Conservation (phyloP, 2,113 vertebrate genomes). For the Rhipidura dahli region DNA sequence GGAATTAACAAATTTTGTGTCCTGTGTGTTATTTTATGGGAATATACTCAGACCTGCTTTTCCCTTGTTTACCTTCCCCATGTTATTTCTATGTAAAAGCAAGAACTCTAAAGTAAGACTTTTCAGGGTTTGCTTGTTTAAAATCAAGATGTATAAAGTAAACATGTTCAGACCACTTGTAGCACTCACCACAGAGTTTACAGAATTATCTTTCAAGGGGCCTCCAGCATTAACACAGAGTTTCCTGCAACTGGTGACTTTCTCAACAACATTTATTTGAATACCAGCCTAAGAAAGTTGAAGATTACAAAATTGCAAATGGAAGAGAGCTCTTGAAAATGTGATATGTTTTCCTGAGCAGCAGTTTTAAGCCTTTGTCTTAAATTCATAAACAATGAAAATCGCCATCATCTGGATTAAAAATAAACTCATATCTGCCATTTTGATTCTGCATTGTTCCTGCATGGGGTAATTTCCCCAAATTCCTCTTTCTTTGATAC, state of each 20-base stretch:
- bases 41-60: not conserved
- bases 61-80: not conserved
- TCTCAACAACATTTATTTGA: not conserved
- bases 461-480: not conserved
- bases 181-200: not conserved
- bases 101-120: not conserved
- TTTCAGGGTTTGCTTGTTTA: not conserved
- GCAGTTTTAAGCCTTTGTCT: not conserved
- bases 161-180: not conserved
- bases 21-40: not conserved
- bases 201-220: not conserved
- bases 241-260: not conserved
- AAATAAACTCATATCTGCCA: not conserved
- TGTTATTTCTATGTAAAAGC: not conserved
- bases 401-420: not conserved
- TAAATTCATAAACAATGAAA: not conserved
- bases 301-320: not conserved
- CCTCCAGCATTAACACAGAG: not conserved
- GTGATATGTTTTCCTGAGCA: not conserved
- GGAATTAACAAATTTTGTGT: not conserved
- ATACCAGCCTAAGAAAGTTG: not conserved
- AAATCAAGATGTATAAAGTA: not conserved
- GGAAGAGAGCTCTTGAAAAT: not conserved
- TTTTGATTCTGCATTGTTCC: not conserved
- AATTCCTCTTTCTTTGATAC: not conserved